Evolutionary conservation across 2,888 invertebrate species (phyloP).

Genomic region (Pterobdella sp.): DNA sequence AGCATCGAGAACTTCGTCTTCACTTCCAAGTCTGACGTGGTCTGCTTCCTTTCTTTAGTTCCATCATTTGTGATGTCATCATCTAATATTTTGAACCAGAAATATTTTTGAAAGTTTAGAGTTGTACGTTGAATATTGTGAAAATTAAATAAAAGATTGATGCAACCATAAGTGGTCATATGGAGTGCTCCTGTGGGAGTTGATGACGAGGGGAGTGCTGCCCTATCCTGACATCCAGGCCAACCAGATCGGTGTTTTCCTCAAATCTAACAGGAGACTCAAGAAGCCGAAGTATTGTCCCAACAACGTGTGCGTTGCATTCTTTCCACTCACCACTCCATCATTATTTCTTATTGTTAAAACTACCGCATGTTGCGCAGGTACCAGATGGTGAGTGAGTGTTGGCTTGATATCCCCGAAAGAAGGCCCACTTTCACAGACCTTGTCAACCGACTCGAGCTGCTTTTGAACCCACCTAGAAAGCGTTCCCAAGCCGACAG

Average conservation of each 20-base stretch:
- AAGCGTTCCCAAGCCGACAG: conserved; percentile 14
- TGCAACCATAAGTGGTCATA: conserved; percentile 51
- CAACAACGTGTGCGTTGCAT: conserved; percentile 40
- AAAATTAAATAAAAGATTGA: not conserved
- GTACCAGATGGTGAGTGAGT: conserved; percentile 38
- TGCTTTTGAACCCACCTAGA: conserved; percentile 38
- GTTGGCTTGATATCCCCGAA: conserved; percentile 37
- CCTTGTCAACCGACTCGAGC: conserved; percentile 39
- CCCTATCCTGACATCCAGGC: conserved; percentile 54
- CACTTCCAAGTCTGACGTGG: conserved; percentile 53
- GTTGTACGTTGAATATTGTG: too few species aligned
- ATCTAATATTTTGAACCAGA: not conserved
- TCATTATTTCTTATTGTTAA: not conserved
- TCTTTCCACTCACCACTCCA: not conserved
- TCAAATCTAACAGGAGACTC: conserved; percentile 52
- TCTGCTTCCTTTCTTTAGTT: conserved; percentile 38
- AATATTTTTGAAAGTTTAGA: too few species aligned
- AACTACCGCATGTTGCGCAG: conserved; percentile 28
- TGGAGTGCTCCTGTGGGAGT: conserved; percentile 54
- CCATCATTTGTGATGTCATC: not conserved
- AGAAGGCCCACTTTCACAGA: conserved; percentile 37
- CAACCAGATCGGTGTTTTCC: conserved; percentile 52
- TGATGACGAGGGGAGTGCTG: conserved; percentile 53
- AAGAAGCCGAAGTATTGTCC: conserved; percentile 54
- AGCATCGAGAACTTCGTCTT: conserved; percentile 51